phyloP scores from a whole-genome alignment of 2,113 vertebrate species.

The Drymodes brunneopygia region DNA sequence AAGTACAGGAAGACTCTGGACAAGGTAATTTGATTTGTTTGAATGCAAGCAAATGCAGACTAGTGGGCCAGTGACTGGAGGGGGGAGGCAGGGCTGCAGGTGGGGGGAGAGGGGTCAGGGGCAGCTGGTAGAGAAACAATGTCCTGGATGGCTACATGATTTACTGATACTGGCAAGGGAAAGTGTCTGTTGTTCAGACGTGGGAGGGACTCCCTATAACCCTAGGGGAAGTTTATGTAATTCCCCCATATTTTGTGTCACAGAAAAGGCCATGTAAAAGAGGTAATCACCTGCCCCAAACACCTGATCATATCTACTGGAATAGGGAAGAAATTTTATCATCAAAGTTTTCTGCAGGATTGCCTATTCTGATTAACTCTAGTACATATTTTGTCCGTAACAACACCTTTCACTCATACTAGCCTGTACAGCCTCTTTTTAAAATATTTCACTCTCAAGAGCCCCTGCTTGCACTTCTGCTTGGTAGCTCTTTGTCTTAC shows the following conservation, averaged over 20 bases:
- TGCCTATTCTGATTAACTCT: neutral
- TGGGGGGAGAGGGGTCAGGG: neutral
- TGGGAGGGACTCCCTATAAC: neutral
- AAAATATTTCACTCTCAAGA: neutral
- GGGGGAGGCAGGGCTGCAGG: neutral
- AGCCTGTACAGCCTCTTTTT: neutral
- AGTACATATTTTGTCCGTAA: neutral
- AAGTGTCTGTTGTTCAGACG: neutral
- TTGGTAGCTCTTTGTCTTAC: neutral
- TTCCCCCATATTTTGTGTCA: neutral
- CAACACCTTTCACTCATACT: neutral
- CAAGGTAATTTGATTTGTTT: constrained; percentile 26
- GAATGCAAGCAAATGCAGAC: neutral
- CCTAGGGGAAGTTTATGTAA: neutral
- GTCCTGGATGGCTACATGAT: neutral
- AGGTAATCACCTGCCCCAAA: too few species aligned
- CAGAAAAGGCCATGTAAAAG: neutral
- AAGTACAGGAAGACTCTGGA: neutral
- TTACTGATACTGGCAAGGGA: neutral
- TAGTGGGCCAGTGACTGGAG: neutral
- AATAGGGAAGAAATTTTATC: neutral
- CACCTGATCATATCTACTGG: neutral
- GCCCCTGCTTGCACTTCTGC: neutral
- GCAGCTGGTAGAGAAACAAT: neutral
- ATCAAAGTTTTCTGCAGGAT: neutral